Evolutionary conservation across 2,797 vertebrate genomes (phyloP), one percentile per base, ranked within the genome.

Genomic region (Crenuchus spilurus): DNA sequence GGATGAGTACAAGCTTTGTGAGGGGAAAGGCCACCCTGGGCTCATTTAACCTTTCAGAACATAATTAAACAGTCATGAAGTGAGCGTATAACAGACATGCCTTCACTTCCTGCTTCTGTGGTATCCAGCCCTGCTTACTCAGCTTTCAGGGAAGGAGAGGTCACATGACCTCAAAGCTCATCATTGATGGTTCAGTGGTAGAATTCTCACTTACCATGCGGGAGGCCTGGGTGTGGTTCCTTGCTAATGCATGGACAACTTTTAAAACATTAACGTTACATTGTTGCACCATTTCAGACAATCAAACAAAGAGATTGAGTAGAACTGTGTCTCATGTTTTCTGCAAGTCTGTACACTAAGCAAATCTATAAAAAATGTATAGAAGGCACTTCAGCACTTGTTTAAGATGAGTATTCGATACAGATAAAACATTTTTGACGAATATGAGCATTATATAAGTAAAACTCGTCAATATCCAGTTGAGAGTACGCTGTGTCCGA

Each of bases 171-270:
- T 1, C 2, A 0, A 30, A 58, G 55, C n/a, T 11, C n/a, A 73
- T 72, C 69, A 71, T 79, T 77, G 77, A 68, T 79, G 64, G 68
- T 70, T 80, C 80, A 77, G 82, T 79, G 66, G 79, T 72, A 76
- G 73, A 80, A 77, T 77, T 80, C 78, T 80, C 69, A 65, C 72
- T 75, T 83, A 78, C 81, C 69, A 80, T 61, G 81, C 72, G 65
- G 75, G 75, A 82, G 80, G 80, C 80, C 77, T 67, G 77, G 77
- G 80, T 79, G 73, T 58, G 72, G 78, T 78, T 83, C 70, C 70
- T 70, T 51, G 70, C 73, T 72, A 78, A 82, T 80, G 81, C 72
- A 76, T 1, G 7, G 51, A 11, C 1, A 3, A 14, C 10, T 14
- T 26, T 28, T 52, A 6, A 1, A 8, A 3, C 22, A 22, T n/a